phyloP scores from a whole-genome alignment of 2,888 invertebrate species.

The Zhuqinia jingwanae region DNA sequence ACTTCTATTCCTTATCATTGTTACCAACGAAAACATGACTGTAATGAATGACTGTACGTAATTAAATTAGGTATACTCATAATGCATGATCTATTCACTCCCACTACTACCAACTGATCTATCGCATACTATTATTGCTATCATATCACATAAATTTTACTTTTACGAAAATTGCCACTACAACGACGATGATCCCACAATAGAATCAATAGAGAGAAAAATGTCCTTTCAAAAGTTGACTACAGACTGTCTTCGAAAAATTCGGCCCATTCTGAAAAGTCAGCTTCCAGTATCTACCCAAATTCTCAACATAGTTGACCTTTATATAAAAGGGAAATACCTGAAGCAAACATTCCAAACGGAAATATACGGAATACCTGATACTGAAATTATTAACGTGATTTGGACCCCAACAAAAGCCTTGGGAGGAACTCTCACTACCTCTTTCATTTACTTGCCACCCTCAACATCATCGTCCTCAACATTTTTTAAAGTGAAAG shows the following conservation, averaged over 20 bases:
- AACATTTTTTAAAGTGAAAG: not conserved
- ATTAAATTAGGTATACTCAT: too few species aligned
- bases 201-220: too few species aligned
- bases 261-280: not conserved
- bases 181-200: too few species aligned
- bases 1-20: too few species aligned
- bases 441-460: not conserved
- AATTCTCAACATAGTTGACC: slow-evolving; percentile 7
- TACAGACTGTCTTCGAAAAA: not conserved
- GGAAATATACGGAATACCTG: not conserved
- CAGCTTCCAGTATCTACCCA: not conserved
- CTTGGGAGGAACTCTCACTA: not conserved
- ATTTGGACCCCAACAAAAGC: not conserved
- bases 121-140: too few species aligned
- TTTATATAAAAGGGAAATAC: not conserved
- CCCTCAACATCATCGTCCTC: not conserved
- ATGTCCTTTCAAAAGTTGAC: slow-evolving; percentile 2
- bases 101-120: too few species aligned
- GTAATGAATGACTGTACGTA: too few species aligned
- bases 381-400: not conserved
- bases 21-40: too few species aligned
- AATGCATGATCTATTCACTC: too few species aligned
- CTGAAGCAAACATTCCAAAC: not conserved
- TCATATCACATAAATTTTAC: too few species aligned
- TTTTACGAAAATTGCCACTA: too few species aligned